phyloP scores from a whole-genome alignment of 2,888 invertebrate species.

The Andrena bucephala region DNA sequence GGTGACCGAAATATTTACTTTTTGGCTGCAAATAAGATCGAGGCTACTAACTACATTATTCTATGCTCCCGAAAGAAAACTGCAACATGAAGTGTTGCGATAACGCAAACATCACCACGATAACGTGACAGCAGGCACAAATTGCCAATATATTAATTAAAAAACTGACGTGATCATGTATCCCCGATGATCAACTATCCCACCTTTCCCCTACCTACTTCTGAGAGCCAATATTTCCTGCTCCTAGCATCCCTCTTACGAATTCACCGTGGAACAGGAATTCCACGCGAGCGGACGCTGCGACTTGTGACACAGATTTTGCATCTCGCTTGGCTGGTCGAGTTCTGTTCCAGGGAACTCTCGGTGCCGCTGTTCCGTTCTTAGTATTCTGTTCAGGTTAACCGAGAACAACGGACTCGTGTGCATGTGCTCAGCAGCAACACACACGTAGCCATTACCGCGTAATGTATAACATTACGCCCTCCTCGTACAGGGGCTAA shows the following conservation, averaged over 20 bases:
- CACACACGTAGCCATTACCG: constrained; percentile 76
- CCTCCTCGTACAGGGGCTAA: constrained; percentile 74
- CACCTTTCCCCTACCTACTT: too few species aligned
- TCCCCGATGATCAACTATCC: too few species aligned
- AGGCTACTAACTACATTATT: too few species aligned
- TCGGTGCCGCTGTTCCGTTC: constrained; percentile 17
- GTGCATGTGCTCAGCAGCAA: constrained; percentile 72
- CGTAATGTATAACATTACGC: constrained; percentile 80
- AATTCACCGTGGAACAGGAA: neutral
- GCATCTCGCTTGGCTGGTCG: constrained; percentile 41
- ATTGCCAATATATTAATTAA: too few species aligned
- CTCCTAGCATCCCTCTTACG: constrained; percentile 6
- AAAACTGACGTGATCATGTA: too few species aligned
- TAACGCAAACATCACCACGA: too few species aligned
- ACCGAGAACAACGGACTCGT: constrained; percentile 70
- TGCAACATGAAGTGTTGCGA: too few species aligned
- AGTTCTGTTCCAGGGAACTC: constrained; percentile 22
- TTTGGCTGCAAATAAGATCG: too few species aligned
- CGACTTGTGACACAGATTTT: constrained; percentile 53
- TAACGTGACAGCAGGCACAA: too few species aligned
- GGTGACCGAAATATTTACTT: too few species aligned
- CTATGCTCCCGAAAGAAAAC: too few species aligned
- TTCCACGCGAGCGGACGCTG: constrained; percentile 7
- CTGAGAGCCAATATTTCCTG: neutral
- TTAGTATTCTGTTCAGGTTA: constrained; percentile 56